Evolutionary conservation across 2,888 invertebrate species (phyloP).

Genomic region (Metopia argyrocephala): DNA sequence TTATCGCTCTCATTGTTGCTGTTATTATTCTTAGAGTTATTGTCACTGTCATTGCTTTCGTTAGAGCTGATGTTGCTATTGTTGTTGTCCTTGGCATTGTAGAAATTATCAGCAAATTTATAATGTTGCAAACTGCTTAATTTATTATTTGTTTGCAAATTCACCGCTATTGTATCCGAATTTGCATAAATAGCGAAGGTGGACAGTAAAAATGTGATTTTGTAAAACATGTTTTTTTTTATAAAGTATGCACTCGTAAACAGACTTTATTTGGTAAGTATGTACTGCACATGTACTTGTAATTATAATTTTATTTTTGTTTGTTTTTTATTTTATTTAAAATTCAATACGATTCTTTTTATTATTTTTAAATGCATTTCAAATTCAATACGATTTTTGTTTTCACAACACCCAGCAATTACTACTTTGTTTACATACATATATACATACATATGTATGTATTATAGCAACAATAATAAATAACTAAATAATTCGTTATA

Average conservation of each 20-base stretch:
- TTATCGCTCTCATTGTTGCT: not conserved
- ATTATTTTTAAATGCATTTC: not conserved
- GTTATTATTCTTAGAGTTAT: not conserved
- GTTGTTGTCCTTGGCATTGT: slow-evolving; percentile 52
- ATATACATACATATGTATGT: not conserved
- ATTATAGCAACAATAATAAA: not conserved
- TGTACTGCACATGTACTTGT: no score
- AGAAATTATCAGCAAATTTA: slow-evolving; percentile 40
- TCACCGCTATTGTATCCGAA: slow-evolving; percentile 27
- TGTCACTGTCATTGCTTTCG: not conserved
- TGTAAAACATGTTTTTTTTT: no score
- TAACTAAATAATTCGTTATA: not conserved
- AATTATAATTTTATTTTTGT: not conserved
- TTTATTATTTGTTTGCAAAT: slow-evolving; percentile 15
- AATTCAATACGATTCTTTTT: no score
- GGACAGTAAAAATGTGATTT: no score
- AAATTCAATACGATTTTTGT: not conserved
- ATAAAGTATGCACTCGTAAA: no score
- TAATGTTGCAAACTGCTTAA: slow-evolving; percentile 20
- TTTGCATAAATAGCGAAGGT: slow-evolving; percentile 40
- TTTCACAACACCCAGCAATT: not conserved
- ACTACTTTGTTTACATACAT: not conserved
- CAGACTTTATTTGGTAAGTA: no score
- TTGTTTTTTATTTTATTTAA: not conserved
- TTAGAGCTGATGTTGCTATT: not conserved